Percentiles rank a stretch among this genome's conserved stretches.
Conservation (phyloP, 2,113 vertebrate species). For the Bothrops jararaca region DNA sequence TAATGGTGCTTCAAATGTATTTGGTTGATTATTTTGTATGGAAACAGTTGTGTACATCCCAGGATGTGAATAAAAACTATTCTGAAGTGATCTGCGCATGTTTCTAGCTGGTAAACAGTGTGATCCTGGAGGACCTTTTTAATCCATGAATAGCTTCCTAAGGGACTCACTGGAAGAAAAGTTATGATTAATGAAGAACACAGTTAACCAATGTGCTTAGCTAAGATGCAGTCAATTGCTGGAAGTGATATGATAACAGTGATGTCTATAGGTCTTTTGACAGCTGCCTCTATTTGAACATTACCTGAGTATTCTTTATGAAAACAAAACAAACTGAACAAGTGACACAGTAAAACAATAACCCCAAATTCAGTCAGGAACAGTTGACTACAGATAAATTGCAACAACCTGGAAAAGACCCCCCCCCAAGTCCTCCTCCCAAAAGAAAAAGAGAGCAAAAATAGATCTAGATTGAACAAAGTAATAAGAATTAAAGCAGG, state of each 20-base stretch:
- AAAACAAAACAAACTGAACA: constrained; percentile 7
- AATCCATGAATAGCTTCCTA: neutral
- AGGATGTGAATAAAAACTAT: neutral
- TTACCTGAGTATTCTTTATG: neutral
- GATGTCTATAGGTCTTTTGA: neutral
- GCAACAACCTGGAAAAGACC: neutral
- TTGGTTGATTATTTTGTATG: neutral
- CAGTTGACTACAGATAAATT: neutral
- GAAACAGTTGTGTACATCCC: neutral
- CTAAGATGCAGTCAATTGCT: neutral
- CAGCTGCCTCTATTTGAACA: neutral
- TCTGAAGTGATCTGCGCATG: neutral
- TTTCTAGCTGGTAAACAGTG: neutral
- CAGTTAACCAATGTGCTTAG: neutral
- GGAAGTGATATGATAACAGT: neutral
- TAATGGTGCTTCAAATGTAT: neutral
- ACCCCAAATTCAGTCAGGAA: neutral
- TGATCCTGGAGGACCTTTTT: neutral
- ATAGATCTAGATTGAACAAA: neutral
- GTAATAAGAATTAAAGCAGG: neutral
- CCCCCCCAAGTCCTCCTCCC: accelerated
- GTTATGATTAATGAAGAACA: constrained; percentile 4
- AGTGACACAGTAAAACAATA: neutral
- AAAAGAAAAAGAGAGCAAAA: neutral
- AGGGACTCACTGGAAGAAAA: neutral